Evolutionary conservation across 1,140 invertebrate genomes (phyloP), one percentile per base, ranked within the genome.

Genomic region (Drosophila seguyi): DNA sequence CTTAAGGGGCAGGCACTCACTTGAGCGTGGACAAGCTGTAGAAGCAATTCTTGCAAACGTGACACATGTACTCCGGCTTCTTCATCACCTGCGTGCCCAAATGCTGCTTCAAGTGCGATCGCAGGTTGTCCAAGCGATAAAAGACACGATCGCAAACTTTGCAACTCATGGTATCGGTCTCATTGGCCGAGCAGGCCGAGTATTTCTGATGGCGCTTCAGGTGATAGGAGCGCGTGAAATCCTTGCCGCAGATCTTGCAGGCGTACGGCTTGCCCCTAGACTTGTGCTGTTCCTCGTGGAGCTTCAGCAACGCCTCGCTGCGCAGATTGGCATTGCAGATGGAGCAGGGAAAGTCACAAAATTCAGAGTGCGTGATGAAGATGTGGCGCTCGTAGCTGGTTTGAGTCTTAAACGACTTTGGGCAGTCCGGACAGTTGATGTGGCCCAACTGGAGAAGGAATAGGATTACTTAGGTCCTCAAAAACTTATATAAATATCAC

Each of bases 151-250:
- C 94, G 80, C 96, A 97, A 25, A 96, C 95, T 94, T 96, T 88
- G 65, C 92, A 93, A 60, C 82, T 91, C 76, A 90, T 86, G 13
- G 80, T 82, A 53, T 84, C 81, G 16, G 62, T 93, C 38, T 87
- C 88, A n/a, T 81, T 87, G 8, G 96, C 96, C 80, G 95, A 95
- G 92, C 96, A 97, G 7, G 95, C 95, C 16, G 95, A 96, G 81
- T 96, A 96, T 72, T 94, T 93, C 75, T 96, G 94, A 90, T 97
- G 96, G 27, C 96, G 94, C 81, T 96, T 95, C 57, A 97, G 92
- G 78, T 97, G 96, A 81, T 96, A 97, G 73, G 96, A 96, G 44
- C 96, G 93, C 18, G 95, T 96, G 79, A 97, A 97, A 62, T 95
- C 94, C 84, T 95, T 95, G 34, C 93, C 93, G 81, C 95, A 95